Conservation (phyloP, 2,888 invertebrate genomes). For the Drosophila anomalata region DNA sequence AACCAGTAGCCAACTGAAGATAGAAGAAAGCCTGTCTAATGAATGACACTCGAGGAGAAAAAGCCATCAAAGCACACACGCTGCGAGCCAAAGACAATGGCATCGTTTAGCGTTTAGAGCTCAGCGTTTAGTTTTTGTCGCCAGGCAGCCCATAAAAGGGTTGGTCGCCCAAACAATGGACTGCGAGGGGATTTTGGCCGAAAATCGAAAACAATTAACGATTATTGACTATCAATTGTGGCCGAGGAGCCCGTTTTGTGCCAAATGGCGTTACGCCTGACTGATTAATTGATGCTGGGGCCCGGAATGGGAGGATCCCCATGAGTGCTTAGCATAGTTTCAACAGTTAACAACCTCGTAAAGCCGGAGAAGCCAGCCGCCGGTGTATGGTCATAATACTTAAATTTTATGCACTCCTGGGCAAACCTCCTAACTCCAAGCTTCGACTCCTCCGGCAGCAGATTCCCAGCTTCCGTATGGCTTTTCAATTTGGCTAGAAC, state of each 20-base stretch:
- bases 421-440: conserved; percentile 45
- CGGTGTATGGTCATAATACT: conserved; percentile 67
- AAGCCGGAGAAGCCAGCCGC: conserved; percentile 42
- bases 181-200: conserved; percentile 19
- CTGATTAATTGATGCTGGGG: conserved; percentile 66
- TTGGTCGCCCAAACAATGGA: conserved; percentile 29
- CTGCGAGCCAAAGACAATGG: conserved; percentile 63
- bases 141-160: conserved; percentile 24
- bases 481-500: conserved; percentile 48
- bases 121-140: conserved; percentile 21
- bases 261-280: conserved; percentile 73
- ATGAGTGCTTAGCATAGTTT: conserved; percentile 30
- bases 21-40: conserved; percentile 54
- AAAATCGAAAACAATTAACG: conserved; percentile 65
- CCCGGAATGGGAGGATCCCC: conserved; percentile 36
- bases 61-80: conserved; percentile 56
- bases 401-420: conserved; percentile 70
- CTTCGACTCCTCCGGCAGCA: conserved; percentile 26
- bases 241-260: conserved; percentile 61
- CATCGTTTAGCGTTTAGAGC: conserved; percentile 46
- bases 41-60: conserved; percentile 50
- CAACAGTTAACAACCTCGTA: conserved; percentile 66
- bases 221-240: conserved; percentile 67
- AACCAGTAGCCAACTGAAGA: conserved; percentile 54
- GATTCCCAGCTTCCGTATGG: conserved; percentile 52